Evolutionary conservation across 2,797 vertebrate genomes (phyloP).

Genomic region (Danio aesculapii): DNA sequence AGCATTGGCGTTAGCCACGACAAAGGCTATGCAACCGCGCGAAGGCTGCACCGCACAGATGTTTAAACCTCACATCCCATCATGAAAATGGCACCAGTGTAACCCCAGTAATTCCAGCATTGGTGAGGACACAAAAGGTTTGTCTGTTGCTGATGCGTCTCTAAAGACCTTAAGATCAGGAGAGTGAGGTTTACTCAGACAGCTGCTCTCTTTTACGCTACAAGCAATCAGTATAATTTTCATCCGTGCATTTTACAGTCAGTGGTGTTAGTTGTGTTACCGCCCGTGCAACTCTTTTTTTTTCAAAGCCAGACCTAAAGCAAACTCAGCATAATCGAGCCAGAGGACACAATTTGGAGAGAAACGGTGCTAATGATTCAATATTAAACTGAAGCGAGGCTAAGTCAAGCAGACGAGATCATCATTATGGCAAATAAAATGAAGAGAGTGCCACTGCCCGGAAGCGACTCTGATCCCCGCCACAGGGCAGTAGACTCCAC

Average conservation of each 20-base stretch:
- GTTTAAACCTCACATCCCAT: too few species aligned
- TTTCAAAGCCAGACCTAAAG: background rate
- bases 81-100: too few species aligned
- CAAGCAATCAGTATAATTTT: constrained; percentile 59
- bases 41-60: too few species aligned
- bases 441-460: constrained; percentile 29
- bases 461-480: constrained; percentile 74
- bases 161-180: too few species aligned
- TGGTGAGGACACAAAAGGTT: too few species aligned
- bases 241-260: background rate
- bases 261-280: background rate
- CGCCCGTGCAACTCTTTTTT: too few species aligned
- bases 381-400: constrained; percentile 32
- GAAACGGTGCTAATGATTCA: constrained; percentile 25
- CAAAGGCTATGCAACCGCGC: too few species aligned
- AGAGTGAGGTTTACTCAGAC: too few species aligned
- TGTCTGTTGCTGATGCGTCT: too few species aligned
- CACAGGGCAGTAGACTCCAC: constrained; percentile 68
- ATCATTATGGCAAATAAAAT: constrained; percentile 54
- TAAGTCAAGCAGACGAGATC: constrained; percentile 43
- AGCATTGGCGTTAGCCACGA: too few species aligned
- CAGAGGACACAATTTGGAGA: constrained; percentile 17
- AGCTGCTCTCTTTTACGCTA: constrained; percentile 40
- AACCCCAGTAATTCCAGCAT: too few species aligned
- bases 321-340: background rate